Percentiles rank a stretch among this genome's conserved stretches.
These are phyloP conservation scores for Spodoptera picta DNA, from an alignment of 2,888 invertebrate species.

Conservation along the genomic window DNA sequence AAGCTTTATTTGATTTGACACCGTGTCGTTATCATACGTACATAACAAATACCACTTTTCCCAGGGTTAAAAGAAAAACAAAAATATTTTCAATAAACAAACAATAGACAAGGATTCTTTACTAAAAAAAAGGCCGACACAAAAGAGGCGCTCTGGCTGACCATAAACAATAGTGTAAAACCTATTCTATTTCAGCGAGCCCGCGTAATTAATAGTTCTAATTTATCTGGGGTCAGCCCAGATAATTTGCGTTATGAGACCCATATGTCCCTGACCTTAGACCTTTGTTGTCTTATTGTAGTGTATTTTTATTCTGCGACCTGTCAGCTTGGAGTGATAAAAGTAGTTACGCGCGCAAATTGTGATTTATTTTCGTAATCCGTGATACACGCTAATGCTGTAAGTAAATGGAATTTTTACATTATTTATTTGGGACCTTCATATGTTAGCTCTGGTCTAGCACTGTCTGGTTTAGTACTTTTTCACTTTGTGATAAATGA, in stretches of 20 bases:
- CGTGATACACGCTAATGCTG: too few species aligned
- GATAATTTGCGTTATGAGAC: constrained; percentile 40
- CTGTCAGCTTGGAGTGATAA: constrained; percentile 11
- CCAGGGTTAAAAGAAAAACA: not conserved
- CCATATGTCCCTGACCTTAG: constrained; percentile 39
- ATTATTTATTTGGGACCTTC: too few species aligned
- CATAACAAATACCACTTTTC: too few species aligned
- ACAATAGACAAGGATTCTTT: constrained; percentile 28
- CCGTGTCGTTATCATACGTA: too few species aligned
- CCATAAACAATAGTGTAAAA: constrained; percentile 27
- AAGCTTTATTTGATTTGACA: too few species aligned
- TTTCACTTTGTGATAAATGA: too few species aligned
- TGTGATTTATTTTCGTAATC: constrained; percentile 2
- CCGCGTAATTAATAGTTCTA: constrained; percentile 49
- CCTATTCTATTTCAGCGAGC: constrained; percentile 17
- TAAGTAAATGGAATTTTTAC: too few species aligned
- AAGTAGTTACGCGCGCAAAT: not conserved
- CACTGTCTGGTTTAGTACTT: too few species aligned
- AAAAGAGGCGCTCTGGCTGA: constrained; percentile 9
- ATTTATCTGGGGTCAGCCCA: constrained; percentile 47
- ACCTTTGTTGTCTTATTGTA: constrained; percentile 27
- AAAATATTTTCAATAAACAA: constrained; percentile 4
- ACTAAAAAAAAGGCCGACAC: constrained; percentile 27
- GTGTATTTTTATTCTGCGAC: constrained; percentile 9
- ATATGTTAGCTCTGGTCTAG: too few species aligned